Base-by-base conservation (phyloP, 2,113 vertebrate species). In the Zonotrichia leucophrys region DNA sequence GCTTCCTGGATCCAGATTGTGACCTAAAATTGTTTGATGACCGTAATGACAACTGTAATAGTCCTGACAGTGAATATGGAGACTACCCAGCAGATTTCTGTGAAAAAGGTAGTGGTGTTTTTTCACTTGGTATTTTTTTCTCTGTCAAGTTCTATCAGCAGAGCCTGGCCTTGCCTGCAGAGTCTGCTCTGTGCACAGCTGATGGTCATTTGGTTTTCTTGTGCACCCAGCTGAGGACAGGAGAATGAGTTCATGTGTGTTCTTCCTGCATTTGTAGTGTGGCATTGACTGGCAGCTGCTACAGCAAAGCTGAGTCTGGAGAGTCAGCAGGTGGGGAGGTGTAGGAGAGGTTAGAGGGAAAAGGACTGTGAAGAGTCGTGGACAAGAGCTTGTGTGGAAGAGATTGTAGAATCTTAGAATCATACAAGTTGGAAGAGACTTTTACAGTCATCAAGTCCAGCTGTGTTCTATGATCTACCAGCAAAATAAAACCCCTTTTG, bases 1-100 rank as follows among this genome's bases (percentile, higher is more conserved):
- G 98, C 92, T 99, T 99, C 96, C 96, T 99, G 97, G 99, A 99
- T 82, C 97, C 98, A 59, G 99, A 99, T 70, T 98, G 97, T 64
- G 98, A 99, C 11, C 98, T 99, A 18, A 98, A 98, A 74, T 94
- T 99, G 31, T 98, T 99, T 27, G 98, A 98, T 70, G 98, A 98
- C 28, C 56, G 70, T 25, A 97, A 86, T 6, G 98, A 98, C 23
- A 95, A 97, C 6, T 96, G 95, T 7, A 96, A 97, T 44, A 98
- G 98, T 33, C 98, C 98, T 49, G 98, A 98, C 76, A 98, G 97
- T 83, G 98, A 98, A 75, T 98, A 97, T 46, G 98, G 98, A 95
- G 89, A 94, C 42, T 97, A 97, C 96, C 41, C 97, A 82, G 94
- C 95, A 90, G 97, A 97, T 17, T 97, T 89, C 84, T 95, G 35